Evolutionary conservation across 2,113 vertebrate genomes (phyloP), one percentile per base, ranked within the genome.

Genomic region (Strix uralensis): DNA sequence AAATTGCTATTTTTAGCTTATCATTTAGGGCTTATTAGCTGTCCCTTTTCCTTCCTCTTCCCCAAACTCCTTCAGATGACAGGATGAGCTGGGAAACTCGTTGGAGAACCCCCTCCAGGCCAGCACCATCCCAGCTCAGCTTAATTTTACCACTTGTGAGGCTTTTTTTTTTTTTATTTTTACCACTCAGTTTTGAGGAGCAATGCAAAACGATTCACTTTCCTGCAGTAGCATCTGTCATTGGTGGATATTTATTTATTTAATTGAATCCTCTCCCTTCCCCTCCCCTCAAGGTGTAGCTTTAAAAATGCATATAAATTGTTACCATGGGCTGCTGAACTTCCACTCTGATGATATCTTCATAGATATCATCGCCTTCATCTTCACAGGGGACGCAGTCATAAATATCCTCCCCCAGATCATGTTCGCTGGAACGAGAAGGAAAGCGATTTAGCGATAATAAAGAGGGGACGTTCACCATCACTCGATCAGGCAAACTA

Each of bases 271-370:
- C 73, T 42, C 74, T 61, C 63, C 72, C 34, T 52, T 4, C 32
- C 54, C 27, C 26, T 90, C 69, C 63, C 88, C 18, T 3, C 29
- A 13, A 78, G 83, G 72, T 19, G 55, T 1, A 26, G 88, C 59
- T 78, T 67, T 25, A 9, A 57, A 52, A 81, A 38, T 0, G 10
- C 70, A 65, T 13, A 63, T 7, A 18, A 47, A 19, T 4, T 25
- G 86, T 99, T 96, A 99, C 99, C 99, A 99, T 99, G 97, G 99
- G 99, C 98, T 99, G 99, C 97, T 99, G 99, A 87, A 99, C 99
- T 95, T 99, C 99, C 99, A 99, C 99, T 97, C 99, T 98, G 98
- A 99, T 99, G 98, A 99, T 99, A 97, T 99, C 99, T 98, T 99
- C 99, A 4, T 99, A 99, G 98, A 99, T 99, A 95, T 99, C 99